Evolutionary conservation across 2,797 vertebrate species (phyloP).

Genomic region (Remorina albescens): DNA sequence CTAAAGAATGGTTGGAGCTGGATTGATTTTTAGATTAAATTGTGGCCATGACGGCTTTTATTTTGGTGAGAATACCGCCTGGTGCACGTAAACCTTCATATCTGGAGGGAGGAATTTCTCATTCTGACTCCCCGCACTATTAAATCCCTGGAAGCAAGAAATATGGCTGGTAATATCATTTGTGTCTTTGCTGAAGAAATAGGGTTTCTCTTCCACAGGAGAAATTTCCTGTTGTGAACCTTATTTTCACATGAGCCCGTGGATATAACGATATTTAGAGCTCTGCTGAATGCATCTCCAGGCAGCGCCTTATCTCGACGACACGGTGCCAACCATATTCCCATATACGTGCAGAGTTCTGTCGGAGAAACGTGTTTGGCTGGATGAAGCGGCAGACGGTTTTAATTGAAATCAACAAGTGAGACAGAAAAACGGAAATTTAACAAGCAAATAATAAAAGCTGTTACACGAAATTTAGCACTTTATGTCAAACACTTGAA

Average conservation of each 20-base stretch:
- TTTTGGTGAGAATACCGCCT: slow-evolving; percentile 44
- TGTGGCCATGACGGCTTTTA: slow-evolving; percentile 30
- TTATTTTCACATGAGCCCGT: slow-evolving; percentile 49
- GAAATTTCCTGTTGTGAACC: slow-evolving; percentile 50
- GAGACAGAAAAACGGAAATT: slow-evolving; percentile 13
- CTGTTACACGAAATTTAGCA: slow-evolving; percentile 18
- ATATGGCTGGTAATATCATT: slow-evolving; percentile 36
- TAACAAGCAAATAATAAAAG: slow-evolving; percentile 25
- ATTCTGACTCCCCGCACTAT: slow-evolving; percentile 5
- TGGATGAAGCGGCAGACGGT: neutral
- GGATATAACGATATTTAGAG: slow-evolving; percentile 59
- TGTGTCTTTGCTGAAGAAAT: slow-evolving; percentile 26
- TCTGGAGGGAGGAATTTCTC: slow-evolving; percentile 15
- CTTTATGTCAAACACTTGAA: slow-evolving; percentile 33
- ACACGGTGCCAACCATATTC: slow-evolving; percentile 17
- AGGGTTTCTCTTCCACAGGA: slow-evolving; percentile 40
- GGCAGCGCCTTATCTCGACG: slow-evolving; percentile 31
- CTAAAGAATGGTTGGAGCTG: no score
- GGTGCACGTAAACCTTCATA: slow-evolving; percentile 14
- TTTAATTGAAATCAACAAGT: neutral
- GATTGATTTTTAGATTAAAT: neutral
- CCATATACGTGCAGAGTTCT: slow-evolving; percentile 10
- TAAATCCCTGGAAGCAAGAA: slow-evolving; percentile 18
- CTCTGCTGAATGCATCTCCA: slow-evolving; percentile 34
- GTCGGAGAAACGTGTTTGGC: neutral